Evolutionary conservation across 1,140 invertebrate genomes (phyloP).

Genomic region (Himalopsyche phryganea): DNA sequence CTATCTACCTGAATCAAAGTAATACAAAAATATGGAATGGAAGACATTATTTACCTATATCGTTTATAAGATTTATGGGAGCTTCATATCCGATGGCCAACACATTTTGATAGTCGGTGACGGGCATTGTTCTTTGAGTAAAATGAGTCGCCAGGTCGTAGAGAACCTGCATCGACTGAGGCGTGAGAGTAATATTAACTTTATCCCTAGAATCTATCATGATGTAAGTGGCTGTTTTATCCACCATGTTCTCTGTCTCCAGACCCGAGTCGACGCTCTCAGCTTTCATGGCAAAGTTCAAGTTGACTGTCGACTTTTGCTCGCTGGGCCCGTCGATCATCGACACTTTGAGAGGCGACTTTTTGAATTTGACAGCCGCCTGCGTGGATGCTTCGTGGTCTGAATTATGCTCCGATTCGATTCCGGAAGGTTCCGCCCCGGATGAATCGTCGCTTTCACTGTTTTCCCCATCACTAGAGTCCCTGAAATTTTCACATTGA

Average conservation of each 20-base stretch:
- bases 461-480: conserved; percentile 70
- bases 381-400: conserved; percentile 39
- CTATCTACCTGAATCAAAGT: too few species aligned
- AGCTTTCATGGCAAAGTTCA: conserved; percentile 30
- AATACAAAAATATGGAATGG: too few species aligned
- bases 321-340: conserved; percentile 9
- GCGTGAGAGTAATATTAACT: conserved; percentile 69
- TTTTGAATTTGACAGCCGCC: conserved; percentile 26
- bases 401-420: conserved; percentile 46
- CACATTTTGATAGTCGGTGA: conserved; percentile 37
- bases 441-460: conserved; percentile 70
- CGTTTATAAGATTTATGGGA: conserved; percentile 51
- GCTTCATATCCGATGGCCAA: conserved; percentile 37
- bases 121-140: conserved; percentile 44
- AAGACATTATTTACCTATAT: conserved; percentile 45
- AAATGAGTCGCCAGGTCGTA: conserved; percentile 59
- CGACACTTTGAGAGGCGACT: conserved; percentile 18
- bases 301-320: conserved; percentile 10
- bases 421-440: conserved; percentile 55
- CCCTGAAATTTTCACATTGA: conserved; percentile 43
- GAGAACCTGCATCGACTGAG: conserved; percentile 56
- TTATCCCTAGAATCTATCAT: conserved; percentile 64
- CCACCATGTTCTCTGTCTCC: conserved; percentile 46
- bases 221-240: conserved; percentile 62
- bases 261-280: conserved; percentile 49